Conservation (phyloP, 2,888 invertebrate species). For the Xylota sylvarum region DNA sequence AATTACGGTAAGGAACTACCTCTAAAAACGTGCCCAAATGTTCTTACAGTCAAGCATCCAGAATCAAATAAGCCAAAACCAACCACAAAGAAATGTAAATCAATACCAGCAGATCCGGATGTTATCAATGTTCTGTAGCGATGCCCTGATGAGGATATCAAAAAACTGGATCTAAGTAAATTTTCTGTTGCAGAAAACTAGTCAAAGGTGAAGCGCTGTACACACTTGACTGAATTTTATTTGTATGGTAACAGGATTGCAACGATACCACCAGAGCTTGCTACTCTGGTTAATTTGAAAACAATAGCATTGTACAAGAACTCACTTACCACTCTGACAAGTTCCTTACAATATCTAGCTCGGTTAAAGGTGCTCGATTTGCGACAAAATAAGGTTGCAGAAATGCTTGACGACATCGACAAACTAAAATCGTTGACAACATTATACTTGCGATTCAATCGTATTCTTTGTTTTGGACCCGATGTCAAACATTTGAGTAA, state of each 20-base stretch:
- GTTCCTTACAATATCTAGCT: constrained; percentile 94
- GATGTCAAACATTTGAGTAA: constrained; percentile 95
- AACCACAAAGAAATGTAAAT: constrained; percentile 94
- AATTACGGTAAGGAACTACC: constrained; percentile 83
- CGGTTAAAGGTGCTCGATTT: constrained; percentile 97
- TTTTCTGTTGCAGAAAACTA: constrained; percentile 97
- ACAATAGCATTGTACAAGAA: constrained; percentile 99
- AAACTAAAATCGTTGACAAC: constrained; percentile 96
- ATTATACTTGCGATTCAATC: constrained; percentile 97
- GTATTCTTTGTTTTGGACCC: constrained; percentile 96
- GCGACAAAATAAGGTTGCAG: constrained; percentile 98
- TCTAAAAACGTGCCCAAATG: constrained; percentile 89
- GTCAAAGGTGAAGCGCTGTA: constrained; percentile 94
- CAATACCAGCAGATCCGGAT: constrained; percentile 96
- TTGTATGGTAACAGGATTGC: constrained; percentile 99
- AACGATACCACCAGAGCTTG: constrained; percentile 96
- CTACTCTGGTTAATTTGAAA: constrained; percentile 93
- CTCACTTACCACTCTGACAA: constrained; percentile 97
- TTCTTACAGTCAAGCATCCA: constrained; percentile 97
- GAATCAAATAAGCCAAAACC: constrained; percentile 98
- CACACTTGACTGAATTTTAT: constrained; percentile 96
- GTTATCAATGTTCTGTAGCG: constrained; percentile 95
- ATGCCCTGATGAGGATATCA: constrained; percentile 95
- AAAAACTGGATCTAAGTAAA: constrained; percentile 96
- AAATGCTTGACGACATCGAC: constrained; percentile 99